Evolutionary conservation across 64 coral and sea anemone species (phyloP), one percentile per base, ranked within the genome.

Genomic region (Platygyra sinensis): DNA sequence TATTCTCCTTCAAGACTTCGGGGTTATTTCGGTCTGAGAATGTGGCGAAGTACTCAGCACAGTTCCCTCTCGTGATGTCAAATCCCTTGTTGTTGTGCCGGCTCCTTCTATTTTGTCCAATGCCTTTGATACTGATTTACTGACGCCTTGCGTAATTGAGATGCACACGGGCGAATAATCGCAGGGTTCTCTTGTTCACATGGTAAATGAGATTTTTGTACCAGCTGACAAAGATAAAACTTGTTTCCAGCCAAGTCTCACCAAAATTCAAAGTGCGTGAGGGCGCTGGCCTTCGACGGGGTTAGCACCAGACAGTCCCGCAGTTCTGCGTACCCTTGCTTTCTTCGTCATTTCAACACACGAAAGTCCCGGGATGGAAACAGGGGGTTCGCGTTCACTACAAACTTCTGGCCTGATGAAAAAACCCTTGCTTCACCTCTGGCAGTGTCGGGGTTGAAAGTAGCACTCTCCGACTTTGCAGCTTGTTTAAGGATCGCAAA

Each of bases 151-250:
- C 65, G 65, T 27, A 69, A 11, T 69, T n/a, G 22, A 69, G 65
- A n/a, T 11, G 22, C 65, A n/a, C 65, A 27, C 25, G 1, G 76
- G 32, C 4, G 92, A 52, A 67, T 84, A 93, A 29, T 50, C 16
- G 19, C 62, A 89, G 4, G 54, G 18, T 22, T 36, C 14, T 4
- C 10, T 14, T 19, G 52, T 63, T 18, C 79, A 6, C 22, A 72
- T 46, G 92, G 92, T n/a, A n/a, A 28, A 89, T 19, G 4, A 93
- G 64, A 42, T 49, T 29, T 55, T 61, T 18, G 54, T 88, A 77
- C 92, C 92, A 93, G 30, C 77, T 89, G 57, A 93, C 86, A 76
- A 93, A 93, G 73, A n/a, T n/a, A n/a, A n/a, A 89, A 76, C 38
- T 89, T 83, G 67, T 93, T 64, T 16, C 86, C 92, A 65, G 74